Conservation (phyloP, 2,113 vertebrate species). For the Chaetops frenatus region DNA sequence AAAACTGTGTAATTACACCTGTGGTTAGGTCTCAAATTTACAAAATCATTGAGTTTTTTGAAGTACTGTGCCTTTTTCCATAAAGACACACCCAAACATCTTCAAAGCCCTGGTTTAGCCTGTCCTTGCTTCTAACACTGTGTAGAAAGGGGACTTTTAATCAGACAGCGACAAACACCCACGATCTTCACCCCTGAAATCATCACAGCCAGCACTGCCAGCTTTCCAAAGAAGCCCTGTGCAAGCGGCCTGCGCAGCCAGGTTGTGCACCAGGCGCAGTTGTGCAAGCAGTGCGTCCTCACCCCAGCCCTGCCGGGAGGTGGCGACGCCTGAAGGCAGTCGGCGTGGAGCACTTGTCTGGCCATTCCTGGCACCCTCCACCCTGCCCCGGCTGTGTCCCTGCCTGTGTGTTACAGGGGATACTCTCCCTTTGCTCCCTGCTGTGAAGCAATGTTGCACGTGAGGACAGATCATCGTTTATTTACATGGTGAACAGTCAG, state of each 20-base stretch:
- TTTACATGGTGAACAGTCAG: neutral
- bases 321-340: neutral
- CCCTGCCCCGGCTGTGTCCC: accelerated
- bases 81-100: neutral
- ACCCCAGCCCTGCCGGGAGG: neutral
- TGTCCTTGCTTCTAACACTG: neutral
- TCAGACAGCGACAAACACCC: neutral
- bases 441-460: neutral
- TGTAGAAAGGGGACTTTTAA: neutral
- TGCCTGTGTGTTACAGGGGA: accelerated
- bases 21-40: neutral
- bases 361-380: neutral
- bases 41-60: neutral
- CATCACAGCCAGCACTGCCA: accelerated
- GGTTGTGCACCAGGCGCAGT: too few species aligned
- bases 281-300: neutral
- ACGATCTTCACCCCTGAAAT: neutral
- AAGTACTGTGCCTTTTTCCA: neutral
- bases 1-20: neutral
- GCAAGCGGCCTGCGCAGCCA: accelerated
- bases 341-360: accelerated
- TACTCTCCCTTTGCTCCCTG: neutral
- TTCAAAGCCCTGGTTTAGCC: accelerated
- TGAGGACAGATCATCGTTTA: neutral
- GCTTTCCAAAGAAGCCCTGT: accelerated